phyloP scores from a whole-genome alignment of 2,797 vertebrate species.

The Novumbra hubbsi region DNA sequence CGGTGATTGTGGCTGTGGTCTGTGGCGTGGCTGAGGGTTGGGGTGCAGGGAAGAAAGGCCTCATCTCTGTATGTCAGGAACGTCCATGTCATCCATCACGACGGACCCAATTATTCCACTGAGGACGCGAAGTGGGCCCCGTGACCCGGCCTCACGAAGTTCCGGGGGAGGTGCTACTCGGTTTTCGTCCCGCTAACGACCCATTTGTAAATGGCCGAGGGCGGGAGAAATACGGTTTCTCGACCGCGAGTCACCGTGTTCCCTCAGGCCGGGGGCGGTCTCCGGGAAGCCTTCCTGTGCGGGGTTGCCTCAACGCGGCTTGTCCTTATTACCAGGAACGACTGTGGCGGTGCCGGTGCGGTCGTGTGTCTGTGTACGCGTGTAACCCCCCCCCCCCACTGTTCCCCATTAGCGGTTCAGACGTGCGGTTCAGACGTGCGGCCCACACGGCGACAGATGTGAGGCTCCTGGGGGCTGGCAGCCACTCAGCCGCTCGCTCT shows the following conservation, averaged over 20 bases:
- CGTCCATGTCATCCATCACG: not conserved
- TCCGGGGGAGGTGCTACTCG: too few species aligned
- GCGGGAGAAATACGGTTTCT: too few species aligned
- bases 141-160: too few species aligned
- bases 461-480: not conserved
- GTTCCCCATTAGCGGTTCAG: not conserved
- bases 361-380: not conserved
- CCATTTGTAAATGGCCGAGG: too few species aligned
- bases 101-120: not conserved
- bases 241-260: not conserved
- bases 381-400: not conserved
- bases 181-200: too few species aligned
- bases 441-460: not conserved
- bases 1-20: not conserved
- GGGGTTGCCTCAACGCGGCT: not conserved
- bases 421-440: not conserved
- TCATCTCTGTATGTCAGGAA: not conserved
- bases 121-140: not conserved
- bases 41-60: not conserved
- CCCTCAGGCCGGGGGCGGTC: not conserved
- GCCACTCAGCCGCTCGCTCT: conserved; percentile 5
- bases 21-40: not conserved
- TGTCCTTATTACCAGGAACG: not conserved
- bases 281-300: not conserved
- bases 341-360: conserved; percentile 3